Percentiles rank a stretch among this genome's conserved stretches.
Evolutionary conservation across 2,797 vertebrate species (phyloP).

Genomic region (Iguana delicatissima): DNA sequence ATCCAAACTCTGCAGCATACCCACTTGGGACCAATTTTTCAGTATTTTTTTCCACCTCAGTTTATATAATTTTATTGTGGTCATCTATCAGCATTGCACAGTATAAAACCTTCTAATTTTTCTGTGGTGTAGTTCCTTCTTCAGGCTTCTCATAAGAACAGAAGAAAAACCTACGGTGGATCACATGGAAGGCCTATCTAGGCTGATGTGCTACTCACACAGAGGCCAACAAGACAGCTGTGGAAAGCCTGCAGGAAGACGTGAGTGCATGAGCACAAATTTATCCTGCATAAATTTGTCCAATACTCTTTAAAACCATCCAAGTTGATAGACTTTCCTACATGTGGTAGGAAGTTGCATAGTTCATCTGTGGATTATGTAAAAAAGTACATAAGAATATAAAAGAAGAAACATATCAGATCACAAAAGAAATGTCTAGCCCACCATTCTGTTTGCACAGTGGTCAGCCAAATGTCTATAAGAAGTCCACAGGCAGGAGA

Average conservation of each 20-base stretch:
- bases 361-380: not conserved
- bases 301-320: not conserved
- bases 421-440: no score
- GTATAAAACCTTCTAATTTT: not conserved
- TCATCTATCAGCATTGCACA: not conserved
- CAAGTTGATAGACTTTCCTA: not conserved
- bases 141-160: not conserved
- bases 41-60: not conserved
- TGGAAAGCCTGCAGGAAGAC: not conserved
- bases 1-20: not conserved
- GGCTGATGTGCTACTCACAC: not conserved
- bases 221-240: not conserved
- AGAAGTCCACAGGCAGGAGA: no score
- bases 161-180: not conserved
- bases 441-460: no score
- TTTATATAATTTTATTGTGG: constrained; percentile 12
- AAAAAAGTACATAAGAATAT: not conserved
- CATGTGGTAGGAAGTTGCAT: not conserved
- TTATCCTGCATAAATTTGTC: not conserved
- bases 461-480: no score
- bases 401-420: no score
- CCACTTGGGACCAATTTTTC: constrained; percentile 12
- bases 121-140: not conserved
- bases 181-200: not conserved
- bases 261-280: not conserved